Conservation (phyloP, 2,797 vertebrate genomes). For the Nyctalus aviator region DNA sequence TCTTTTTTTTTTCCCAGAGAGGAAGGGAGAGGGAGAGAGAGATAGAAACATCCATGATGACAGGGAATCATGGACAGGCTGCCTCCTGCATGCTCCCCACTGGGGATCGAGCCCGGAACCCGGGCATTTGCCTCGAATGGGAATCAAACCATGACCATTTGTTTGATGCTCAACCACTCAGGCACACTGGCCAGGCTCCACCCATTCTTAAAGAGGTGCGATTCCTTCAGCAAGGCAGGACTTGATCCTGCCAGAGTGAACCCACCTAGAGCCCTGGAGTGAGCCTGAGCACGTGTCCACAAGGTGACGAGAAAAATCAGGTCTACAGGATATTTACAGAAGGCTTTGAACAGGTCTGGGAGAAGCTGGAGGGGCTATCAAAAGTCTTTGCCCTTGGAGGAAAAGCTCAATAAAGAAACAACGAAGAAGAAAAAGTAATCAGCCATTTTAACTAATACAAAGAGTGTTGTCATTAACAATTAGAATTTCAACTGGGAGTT, state of each 20-base stretch:
- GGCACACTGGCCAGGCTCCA: neutral
- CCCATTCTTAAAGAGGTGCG: neutral
- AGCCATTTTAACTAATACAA: conserved; percentile 33
- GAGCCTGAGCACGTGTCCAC: neutral
- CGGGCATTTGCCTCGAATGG: neutral
- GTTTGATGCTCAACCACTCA: neutral
- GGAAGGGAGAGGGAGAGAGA: neutral
- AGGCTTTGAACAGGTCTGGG: neutral
- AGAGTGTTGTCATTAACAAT: conserved; percentile 32
- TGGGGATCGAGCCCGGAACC: neutral
- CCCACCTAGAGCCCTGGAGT: neutral
- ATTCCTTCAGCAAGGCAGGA: neutral
- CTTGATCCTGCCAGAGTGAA: neutral
- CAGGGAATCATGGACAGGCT: neutral
- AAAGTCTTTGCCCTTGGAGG: neutral
- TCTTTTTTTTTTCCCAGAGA: neutral
- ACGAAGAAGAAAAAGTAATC: neutral
- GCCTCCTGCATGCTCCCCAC: neutral
- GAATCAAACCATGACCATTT: neutral
- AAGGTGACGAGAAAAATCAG: neutral
- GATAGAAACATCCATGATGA: neutral
- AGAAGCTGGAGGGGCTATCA: neutral
- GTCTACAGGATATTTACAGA: neutral
- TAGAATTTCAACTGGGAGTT: conserved; percentile 36
- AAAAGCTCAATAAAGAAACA: neutral